Conservation (phyloP, 2,113 vertebrate genomes). For the Toxotes chatareus region DNA sequence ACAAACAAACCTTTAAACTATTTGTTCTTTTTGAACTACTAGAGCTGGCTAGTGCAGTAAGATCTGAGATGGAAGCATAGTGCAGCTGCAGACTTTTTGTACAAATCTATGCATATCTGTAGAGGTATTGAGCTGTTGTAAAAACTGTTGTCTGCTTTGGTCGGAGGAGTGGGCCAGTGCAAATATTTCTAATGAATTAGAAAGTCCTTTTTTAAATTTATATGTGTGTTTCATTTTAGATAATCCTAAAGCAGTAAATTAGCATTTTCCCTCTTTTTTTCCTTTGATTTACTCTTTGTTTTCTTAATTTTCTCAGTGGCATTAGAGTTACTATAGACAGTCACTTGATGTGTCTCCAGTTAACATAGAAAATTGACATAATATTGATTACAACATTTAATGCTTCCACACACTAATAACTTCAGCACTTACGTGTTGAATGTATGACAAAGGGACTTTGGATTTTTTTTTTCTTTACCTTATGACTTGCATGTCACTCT, state of each 20-base stretch:
- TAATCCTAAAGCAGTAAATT: slow-evolving; percentile 52
- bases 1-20: slow-evolving; percentile 51
- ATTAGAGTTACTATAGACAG: slow-evolving; percentile 39
- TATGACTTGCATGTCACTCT: slow-evolving; percentile 73
- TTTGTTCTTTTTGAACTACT: slow-evolving; percentile 20
- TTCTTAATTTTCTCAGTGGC: slow-evolving; percentile 6
- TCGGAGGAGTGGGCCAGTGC: slow-evolving; percentile 18
- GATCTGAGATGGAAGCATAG: slow-evolving; percentile 43
- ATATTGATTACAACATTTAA: slow-evolving; percentile 43
- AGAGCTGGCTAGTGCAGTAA: background rate
- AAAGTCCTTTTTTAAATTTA: slow-evolving; percentile 12
- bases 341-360: slow-evolving; percentile 46
- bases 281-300: slow-evolving; percentile 14
- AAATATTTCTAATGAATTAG: slow-evolving; percentile 30
- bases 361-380: slow-evolving; percentile 26
- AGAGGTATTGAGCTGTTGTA: slow-evolving; percentile 23
- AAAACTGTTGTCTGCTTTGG: slow-evolving; percentile 52
- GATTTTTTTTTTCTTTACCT: slow-evolving; percentile 32
- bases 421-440: slow-evolving; percentile 70
- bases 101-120: slow-evolving; percentile 82
- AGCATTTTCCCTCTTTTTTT: slow-evolving; percentile 24
- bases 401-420: slow-evolving; percentile 63
- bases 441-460: slow-evolving; percentile 63
- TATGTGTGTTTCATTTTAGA: slow-evolving; percentile 33
- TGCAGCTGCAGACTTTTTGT: slow-evolving; percentile 69